phyloP scores from a whole-genome alignment of 2,113 vertebrate genomes.

The Oreochromis spilurus region DNA sequence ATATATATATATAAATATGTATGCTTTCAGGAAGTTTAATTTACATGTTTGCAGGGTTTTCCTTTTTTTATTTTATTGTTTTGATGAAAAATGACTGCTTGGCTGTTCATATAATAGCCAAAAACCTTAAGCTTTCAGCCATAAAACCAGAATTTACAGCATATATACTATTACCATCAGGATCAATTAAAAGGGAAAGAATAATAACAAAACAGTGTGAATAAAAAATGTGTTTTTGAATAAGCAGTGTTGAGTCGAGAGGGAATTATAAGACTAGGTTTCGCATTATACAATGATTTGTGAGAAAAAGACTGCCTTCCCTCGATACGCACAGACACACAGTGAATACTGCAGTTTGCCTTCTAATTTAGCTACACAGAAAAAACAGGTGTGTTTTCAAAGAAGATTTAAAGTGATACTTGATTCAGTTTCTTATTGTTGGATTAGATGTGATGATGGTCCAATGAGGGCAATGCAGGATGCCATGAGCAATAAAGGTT shows the following conservation, averaged over 20 bases:
- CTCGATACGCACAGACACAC: neutral
- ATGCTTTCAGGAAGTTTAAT: constrained; percentile 57
- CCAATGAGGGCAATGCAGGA: constrained; percentile 1
- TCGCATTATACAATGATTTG: neutral
- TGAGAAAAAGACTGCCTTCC: neutral
- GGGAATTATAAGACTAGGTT: neutral
- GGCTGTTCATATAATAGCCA: constrained; percentile 35
- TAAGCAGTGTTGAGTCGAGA: neutral
- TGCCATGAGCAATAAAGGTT: constrained; percentile 69
- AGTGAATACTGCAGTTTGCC: constrained; percentile 3
- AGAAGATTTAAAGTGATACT: neutral
- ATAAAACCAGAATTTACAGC: constrained; percentile 56
- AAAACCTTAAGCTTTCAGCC: constrained; percentile 60
- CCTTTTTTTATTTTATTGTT: constrained; percentile 11
- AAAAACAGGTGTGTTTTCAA: neutral
- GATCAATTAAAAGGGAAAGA: constrained; percentile 5
- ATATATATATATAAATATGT: constrained; percentile 25
- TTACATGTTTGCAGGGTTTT: constrained; percentile 49
- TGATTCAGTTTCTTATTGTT: constrained; percentile 6
- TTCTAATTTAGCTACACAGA: neutral
- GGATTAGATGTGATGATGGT: constrained; percentile 8
- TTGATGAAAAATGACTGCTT: constrained; percentile 27
- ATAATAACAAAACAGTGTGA: neutral
- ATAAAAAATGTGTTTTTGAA: neutral
- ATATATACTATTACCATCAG: constrained; percentile 41